Evolutionary conservation across 2,113 vertebrate genomes (phyloP).

Genomic region (Dipodomys merriami): DNA sequence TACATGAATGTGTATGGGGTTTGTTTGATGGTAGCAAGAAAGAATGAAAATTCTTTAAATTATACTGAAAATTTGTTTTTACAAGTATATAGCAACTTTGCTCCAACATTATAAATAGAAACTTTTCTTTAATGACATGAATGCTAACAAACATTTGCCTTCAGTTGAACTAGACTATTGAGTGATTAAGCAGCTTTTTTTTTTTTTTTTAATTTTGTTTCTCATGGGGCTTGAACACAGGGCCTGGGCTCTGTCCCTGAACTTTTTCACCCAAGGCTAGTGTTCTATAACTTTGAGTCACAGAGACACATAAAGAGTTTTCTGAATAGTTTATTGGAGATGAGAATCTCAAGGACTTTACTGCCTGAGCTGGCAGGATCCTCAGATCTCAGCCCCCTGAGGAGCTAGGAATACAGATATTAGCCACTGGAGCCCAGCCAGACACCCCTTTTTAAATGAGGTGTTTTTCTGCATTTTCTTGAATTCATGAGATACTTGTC

Average conservation of each 20-base stretch:
- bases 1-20: background rate
- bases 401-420: no score
- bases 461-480: slow-evolving; percentile 26
- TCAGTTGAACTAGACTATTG: background rate
- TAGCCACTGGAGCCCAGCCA: no score
- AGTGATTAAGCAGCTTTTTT: no score
- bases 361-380: no score
- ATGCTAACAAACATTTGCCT: slow-evolving; percentile 19
- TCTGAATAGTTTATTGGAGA: no score
- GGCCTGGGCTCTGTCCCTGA: no score
- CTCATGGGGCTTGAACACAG: no score
- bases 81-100: background rate
- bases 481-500: slow-evolving; percentile 11
- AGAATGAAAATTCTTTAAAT: background rate
- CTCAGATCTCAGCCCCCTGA: no score
- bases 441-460: no score
- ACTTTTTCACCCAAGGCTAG: no score
- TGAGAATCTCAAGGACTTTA: no score
- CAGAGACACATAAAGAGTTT: background rate
- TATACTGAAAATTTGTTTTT: background rate
- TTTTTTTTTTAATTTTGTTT: no score
- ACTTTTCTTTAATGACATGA: background rate
- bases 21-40: background rate
- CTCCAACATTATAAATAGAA: background rate
- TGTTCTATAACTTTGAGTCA: background rate